phyloP scores from a whole-genome alignment of 2,888 invertebrate genomes.

The Pelosia muscerda region DNA sequence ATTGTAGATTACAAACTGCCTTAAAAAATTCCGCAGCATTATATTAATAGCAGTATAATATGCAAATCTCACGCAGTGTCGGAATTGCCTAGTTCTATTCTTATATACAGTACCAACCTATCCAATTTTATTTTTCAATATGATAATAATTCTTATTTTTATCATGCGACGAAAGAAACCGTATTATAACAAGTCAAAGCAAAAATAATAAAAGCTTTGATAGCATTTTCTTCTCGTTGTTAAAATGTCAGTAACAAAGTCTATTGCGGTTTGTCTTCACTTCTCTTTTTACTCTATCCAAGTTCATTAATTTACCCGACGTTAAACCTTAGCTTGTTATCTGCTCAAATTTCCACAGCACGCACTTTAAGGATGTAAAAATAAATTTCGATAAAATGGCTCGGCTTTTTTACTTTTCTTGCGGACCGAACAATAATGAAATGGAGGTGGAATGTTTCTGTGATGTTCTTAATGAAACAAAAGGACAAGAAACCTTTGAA shows the following conservation, averaged over 20 bases:
- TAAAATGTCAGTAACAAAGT: conserved; percentile 18
- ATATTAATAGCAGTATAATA: no score
- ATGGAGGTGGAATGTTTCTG: neutral
- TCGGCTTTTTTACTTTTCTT: neutral
- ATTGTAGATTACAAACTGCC: neutral
- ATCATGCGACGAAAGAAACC: neutral
- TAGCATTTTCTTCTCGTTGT: neutral
- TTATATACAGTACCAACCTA: no score
- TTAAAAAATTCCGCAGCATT: neutral
- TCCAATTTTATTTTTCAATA: neutral
- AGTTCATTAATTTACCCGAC: conserved; percentile 35
- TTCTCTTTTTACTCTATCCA: conserved; percentile 32
- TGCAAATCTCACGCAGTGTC: no score
- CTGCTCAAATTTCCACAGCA: conserved; percentile 20
- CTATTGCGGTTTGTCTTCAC: conserved; percentile 2
- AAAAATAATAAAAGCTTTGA: neutral
- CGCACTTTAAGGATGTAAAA: conserved; percentile 12
- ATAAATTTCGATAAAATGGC: conserved; percentile 13
- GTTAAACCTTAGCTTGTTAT: conserved; percentile 30
- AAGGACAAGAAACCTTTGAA: neutral
- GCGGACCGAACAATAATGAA: neutral
- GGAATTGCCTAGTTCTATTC: no score
- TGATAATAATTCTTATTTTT: neutral
- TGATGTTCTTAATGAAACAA: conserved; percentile 15
- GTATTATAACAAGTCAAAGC: neutral